Percentiles rank a stretch among this genome's conserved stretches.
These are phyloP conservation scores for Andrena fulva DNA, from an alignment of 2,888 invertebrate species.

Conservation along the genomic window DNA sequence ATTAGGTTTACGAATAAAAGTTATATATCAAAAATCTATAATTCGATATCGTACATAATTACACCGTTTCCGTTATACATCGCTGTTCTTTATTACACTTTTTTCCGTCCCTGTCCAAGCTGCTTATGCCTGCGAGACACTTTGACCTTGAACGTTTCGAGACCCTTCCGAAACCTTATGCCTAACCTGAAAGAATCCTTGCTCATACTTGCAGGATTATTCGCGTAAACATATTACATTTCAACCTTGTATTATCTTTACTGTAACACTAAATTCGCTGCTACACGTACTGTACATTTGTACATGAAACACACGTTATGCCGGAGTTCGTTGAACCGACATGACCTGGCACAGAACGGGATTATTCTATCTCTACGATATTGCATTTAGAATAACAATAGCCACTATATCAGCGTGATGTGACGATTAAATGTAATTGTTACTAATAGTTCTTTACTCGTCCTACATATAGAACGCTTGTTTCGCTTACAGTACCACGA, in stretches of 20 bases:
- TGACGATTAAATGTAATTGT: neutral
- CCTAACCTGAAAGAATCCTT: neutral
- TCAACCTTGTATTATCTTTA: neutral
- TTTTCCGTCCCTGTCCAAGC: neutral
- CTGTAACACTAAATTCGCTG: neutral
- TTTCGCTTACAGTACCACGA: constrained; percentile 66
- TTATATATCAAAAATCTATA: neutral
- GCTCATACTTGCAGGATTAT: neutral
- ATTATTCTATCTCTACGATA: constrained; percentile 3
- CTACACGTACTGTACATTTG: too few relatives aligned
- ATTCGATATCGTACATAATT: neutral
- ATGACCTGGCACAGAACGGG: neutral
- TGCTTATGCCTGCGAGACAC: neutral
- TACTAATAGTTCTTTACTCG: neutral
- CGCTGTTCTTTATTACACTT: neutral
- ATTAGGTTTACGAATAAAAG: neutral
- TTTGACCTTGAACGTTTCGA: neutral
- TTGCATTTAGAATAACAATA: neutral
- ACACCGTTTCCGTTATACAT: neutral
- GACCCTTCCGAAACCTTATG: neutral
- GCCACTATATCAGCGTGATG: neutral
- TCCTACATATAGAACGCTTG: neutral
- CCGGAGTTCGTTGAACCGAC: constrained; percentile 24
- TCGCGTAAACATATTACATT: neutral
- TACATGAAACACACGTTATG: neutral